Evolutionary conservation across 2,113 vertebrate species (phyloP), one percentile per base, ranked within the genome.

Genomic region (Murina feae): DNA sequence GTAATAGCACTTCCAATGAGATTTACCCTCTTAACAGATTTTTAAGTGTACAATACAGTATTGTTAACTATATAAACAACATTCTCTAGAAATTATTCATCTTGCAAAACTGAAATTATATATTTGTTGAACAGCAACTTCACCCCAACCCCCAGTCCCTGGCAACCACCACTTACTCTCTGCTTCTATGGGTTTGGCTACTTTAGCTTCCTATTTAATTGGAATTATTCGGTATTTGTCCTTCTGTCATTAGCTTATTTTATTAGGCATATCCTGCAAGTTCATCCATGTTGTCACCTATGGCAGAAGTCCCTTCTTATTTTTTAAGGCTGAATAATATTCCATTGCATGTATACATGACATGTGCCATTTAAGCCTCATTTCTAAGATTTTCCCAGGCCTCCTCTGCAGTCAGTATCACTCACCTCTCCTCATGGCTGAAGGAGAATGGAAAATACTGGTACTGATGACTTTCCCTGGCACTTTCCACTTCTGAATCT

Each of bases 61-160:
- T 44, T 32, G 25, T 47, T 51, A 42, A 23, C 18, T 8, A 0
- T 1, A 35, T 30, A 17, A 8, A 30, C 11, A 14, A 9, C 1
- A 51, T 0, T 49, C 32, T 49, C 13, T 20, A 53, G 39, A 72
- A 71, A 1, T 11, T 3, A 23, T 2, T 55, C 44, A 37, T 37
- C 78, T 79, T 53, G 28, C 3, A 28, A n/a, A 11, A 79, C 16
- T n/a, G 37, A 51, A 37, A 68, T 5, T 76, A 30, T 68, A 2
- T 30, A 44, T 47, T 5, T 49, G 4, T 9, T 53, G 47, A 35
- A 37, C 23, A 32, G 72, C 60, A 39, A 1, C 35, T 39, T n/a
- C 4, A 5, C 16, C 1, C 6, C 5, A 32, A 4, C 18, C 23
- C 47, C 25, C 4, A 16, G 11, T 1, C 20, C 47, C 5, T 10